phyloP scores from a whole-genome alignment of 2,797 vertebrate genomes.

The Aphelocoma californica region DNA sequence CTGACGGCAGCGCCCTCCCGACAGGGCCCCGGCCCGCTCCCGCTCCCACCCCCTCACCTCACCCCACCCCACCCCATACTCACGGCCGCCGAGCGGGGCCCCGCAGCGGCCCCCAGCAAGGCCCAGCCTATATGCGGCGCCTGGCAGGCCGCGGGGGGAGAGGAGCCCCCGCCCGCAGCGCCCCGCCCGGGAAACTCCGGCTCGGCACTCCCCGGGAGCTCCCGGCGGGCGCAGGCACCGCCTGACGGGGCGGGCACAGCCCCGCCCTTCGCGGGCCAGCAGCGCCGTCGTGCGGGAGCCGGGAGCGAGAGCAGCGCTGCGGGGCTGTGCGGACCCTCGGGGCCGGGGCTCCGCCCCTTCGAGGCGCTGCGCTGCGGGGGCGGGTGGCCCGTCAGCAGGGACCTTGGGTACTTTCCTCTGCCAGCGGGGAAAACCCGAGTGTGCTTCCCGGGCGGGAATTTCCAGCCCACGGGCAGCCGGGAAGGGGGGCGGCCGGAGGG shows the following conservation, averaged over 20 bases:
- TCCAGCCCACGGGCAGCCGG: slow-evolving; percentile 1
- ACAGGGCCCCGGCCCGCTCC: neutral
- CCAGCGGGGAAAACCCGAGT: slow-evolving; percentile 24
- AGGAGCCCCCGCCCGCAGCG: neutral
- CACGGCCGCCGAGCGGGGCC: neutral
- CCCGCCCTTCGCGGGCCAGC: no score
- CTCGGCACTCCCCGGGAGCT: neutral
- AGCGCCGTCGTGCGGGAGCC: no score
- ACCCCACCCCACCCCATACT: neutral
- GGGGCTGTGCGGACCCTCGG: fast-evolving
- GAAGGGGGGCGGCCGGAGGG: neutral
- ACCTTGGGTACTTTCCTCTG: slow-evolving; percentile 47
- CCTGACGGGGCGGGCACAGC: neutral
- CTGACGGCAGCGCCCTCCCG: neutral
- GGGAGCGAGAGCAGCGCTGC: fast-evolving
- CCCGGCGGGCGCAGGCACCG: neutral
- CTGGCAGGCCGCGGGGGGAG: neutral
- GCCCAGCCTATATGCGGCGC: neutral
- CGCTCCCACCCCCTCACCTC: neutral
- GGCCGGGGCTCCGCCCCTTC: neutral
- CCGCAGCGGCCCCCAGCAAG: fast-evolving
- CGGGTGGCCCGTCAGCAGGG: neutral
- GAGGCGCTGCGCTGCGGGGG: neutral
- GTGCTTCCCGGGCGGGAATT: slow-evolving; percentile 51
- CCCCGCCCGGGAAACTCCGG: neutral